phyloP scores from a whole-genome alignment of 2,888 invertebrate genomes.

The Phyllotreta cruciferae region DNA sequence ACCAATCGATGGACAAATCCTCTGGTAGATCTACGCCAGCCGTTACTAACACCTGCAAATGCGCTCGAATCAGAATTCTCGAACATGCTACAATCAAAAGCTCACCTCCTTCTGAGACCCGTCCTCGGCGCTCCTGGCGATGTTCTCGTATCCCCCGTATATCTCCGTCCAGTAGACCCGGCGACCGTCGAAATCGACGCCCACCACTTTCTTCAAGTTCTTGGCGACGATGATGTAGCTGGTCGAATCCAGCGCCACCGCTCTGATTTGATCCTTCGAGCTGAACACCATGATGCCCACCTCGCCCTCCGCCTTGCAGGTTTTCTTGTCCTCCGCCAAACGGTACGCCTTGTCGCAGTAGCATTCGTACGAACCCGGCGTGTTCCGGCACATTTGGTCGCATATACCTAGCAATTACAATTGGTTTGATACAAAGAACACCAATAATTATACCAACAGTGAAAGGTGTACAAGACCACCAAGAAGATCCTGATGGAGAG shows the following conservation, averaged over 20 bases:
- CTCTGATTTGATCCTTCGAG: slow-evolving; percentile 70
- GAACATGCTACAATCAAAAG: background rate
- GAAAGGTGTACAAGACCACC: no score
- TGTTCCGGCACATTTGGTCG: slow-evolving; percentile 73
- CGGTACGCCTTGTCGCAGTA: slow-evolving; percentile 68
- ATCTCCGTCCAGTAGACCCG: slow-evolving; percentile 82
- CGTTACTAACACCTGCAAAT: slow-evolving; percentile 64
- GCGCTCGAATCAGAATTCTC: background rate
- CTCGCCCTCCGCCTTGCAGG: slow-evolving; percentile 65
- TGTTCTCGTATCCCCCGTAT: slow-evolving; percentile 72
- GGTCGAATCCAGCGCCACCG: slow-evolving; percentile 66
- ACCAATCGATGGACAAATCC: slow-evolving; percentile 78
- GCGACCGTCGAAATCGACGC: slow-evolving; percentile 74
- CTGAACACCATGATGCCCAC: slow-evolving; percentile 75
- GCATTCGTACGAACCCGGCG: slow-evolving; percentile 67
- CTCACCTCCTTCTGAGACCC: slow-evolving; percentile 67
- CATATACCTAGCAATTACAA: slow-evolving; percentile 62
- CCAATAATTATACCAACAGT: background rate
- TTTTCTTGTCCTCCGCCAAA: slow-evolving; percentile 61
- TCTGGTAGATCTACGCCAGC: slow-evolving; percentile 76
- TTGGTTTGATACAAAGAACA: background rate
- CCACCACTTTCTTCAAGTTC: slow-evolving; percentile 67
- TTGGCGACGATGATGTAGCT: slow-evolving; percentile 62
- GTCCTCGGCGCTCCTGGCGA: slow-evolving; percentile 69
- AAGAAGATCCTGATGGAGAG: no score